Percentiles rank a stretch among this genome's conserved stretches.
These are phyloP conservation scores for Oostethus manadensis DNA, from an alignment of 2,113 vertebrate genomes.

Conservation along the genomic window DNA sequence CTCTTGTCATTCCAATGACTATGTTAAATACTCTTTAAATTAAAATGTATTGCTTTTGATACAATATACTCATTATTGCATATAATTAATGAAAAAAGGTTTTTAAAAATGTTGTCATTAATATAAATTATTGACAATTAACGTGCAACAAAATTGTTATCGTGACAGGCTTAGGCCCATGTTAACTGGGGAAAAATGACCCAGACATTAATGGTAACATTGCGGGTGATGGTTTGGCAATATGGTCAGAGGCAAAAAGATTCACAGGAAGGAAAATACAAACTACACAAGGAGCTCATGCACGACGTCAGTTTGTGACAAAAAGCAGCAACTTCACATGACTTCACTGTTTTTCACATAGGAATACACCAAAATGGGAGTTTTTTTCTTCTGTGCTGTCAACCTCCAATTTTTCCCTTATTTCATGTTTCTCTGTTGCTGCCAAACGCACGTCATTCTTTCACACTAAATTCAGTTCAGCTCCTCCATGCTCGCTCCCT, in stretches of 20 bases:
- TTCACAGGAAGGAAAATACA: not conserved
- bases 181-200: not conserved
- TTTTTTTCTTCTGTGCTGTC: slow-evolving; percentile 15
- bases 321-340: slow-evolving; percentile 28
- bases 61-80: no score
- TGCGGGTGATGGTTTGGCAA: not conserved
- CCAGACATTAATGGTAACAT: no score
- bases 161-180: no score
- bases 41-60: no score
- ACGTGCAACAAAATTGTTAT: no score
- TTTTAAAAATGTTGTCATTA: no score
- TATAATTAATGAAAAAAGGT: no score
- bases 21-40: no score
- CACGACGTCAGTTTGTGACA: slow-evolving; percentile 19
- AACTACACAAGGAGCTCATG: not conserved
- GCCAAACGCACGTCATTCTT: slow-evolving; percentile 12
- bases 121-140: no score
- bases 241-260: not conserved
- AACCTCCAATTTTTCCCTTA: slow-evolving; percentile 12
- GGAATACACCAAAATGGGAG: slow-evolving; percentile 31
- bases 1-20: no score
- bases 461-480: slow-evolving; percentile 37
- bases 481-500: slow-evolving; percentile 5
- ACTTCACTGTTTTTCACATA: slow-evolving; percentile 19
- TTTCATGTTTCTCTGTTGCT: slow-evolving; percentile 7